Base-by-base conservation (phyloP, 2,797 vertebrate genomes). In the Arrhamphus sclerolepis region DNA sequence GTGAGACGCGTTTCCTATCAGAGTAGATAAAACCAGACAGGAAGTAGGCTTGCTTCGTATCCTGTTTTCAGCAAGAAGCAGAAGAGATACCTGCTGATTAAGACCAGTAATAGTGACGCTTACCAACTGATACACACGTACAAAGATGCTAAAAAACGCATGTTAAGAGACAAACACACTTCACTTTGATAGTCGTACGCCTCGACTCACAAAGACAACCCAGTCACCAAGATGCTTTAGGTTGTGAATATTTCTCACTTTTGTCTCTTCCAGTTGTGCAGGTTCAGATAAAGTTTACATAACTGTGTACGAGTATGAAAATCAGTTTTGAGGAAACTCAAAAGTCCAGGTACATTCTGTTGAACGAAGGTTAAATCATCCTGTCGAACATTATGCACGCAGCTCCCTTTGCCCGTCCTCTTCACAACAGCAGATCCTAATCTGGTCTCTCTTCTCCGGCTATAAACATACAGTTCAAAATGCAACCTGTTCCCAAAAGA, bases 31-130 rank as follows among this genome's bases (percentile, higher is more conserved):
- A 13, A 0, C 6, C 46, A 72, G 39, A 61, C 57, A 79, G 84
- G 81, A 87, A 76, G 77, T 72, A 22, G 40, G 28, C 43, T 63
- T 63, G 66, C 68, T 79, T 88, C 77, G 87, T 84, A 77, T 89
- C 84, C 84, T 87, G 80, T 87, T 87, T 78, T 68, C 46, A 81
- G 50, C 21, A 9, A 42, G 56, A 78, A 66, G 72, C 63, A 78
- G 72, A 81, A 72, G 59, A 70, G 71, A 77, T 75, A 62, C 70
- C 66, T 58, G 18, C 56, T 47, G 71, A 82, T 73, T 49, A 72
- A 50, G 13, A 66, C 48, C 41, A 38, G 40, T 34, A 40, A 17
- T 29, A 46, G 9, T 31, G 44, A 41, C 58, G 19, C 31, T 39
- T 0, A n/a, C 31, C 31, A 3, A 46, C 67, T 63, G 48, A 38